Evolutionary conservation across 2,888 invertebrate genomes (phyloP).

Genomic region (Lycocerus yunnanus): DNA sequence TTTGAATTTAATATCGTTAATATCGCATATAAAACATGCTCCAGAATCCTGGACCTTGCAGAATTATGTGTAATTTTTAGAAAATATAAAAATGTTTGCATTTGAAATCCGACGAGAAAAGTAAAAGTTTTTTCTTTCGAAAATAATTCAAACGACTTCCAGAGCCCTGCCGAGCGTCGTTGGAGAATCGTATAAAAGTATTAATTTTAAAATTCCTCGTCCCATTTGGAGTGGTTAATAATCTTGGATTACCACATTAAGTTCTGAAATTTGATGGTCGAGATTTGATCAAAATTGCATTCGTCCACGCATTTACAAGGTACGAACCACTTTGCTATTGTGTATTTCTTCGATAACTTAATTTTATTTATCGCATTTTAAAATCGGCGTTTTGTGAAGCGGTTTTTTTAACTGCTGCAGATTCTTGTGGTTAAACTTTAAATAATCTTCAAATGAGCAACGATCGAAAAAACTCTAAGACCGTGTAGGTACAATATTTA

Average conservation of each 20-base stretch:
- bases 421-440: not conserved
- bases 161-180: not conserved
- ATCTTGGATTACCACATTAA: not conserved
- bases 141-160: not conserved
- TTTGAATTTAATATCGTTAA: too few species aligned
- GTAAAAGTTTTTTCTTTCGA: too few species aligned
- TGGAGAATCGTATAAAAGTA: not conserved
- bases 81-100: too few species aligned
- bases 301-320: not conserved
- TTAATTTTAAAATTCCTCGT: not conserved
- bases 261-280: not conserved
- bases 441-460: not conserved
- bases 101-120: too few species aligned
- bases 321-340: not conserved
- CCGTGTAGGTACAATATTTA: not conserved
- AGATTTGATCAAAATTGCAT: not conserved
- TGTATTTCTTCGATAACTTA: not conserved
- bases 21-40: too few species aligned
- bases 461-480: not conserved
- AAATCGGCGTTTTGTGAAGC: not conserved
- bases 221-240: not conserved
- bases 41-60: too few species aligned
- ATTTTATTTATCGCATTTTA: not conserved
- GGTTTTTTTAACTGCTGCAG: not conserved
- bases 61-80: too few species aligned